phyloP scores from a whole-genome alignment of 2,797 vertebrate genomes.

The Miichthys miiuy region DNA sequence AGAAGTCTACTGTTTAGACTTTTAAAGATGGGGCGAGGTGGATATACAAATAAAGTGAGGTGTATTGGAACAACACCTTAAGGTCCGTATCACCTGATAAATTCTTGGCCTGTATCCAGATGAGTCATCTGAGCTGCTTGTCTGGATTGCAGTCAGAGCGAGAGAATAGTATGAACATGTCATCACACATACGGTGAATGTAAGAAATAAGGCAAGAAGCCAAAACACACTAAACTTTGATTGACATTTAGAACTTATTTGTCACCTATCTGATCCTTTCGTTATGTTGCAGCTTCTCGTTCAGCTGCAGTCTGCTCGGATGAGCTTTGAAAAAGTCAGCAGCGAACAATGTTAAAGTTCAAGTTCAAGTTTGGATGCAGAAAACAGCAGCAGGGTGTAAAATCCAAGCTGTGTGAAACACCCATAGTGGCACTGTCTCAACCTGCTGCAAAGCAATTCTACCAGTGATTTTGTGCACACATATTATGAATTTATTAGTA shows the following conservation, averaged over 20 bases:
- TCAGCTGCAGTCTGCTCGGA: not conserved
- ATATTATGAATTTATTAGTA: not conserved
- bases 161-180: not conserved
- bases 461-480: no score
- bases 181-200: not conserved
- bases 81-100: not conserved
- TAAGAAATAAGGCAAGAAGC: not conserved
- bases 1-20: not conserved
- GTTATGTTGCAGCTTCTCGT: not conserved
- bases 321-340: not conserved
- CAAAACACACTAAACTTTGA: not conserved
- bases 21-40: not conserved
- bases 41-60: not conserved
- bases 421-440: not conserved
- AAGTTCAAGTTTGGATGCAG: not conserved
- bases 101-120: not conserved
- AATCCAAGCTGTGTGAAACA: not conserved
- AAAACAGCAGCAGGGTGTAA: slow-evolving; percentile 3
- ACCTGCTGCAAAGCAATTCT: not conserved
- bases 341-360: not conserved
- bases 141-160: not conserved
- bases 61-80: not conserved
- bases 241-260: not conserved
- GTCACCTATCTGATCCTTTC: no score
- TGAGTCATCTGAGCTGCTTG: not conserved